Percentiles rank a stretch among this genome's conserved stretches.
Evolutionary conservation across 2,888 invertebrate species (phyloP).

Genomic region (Dexiosoma caninum): DNA sequence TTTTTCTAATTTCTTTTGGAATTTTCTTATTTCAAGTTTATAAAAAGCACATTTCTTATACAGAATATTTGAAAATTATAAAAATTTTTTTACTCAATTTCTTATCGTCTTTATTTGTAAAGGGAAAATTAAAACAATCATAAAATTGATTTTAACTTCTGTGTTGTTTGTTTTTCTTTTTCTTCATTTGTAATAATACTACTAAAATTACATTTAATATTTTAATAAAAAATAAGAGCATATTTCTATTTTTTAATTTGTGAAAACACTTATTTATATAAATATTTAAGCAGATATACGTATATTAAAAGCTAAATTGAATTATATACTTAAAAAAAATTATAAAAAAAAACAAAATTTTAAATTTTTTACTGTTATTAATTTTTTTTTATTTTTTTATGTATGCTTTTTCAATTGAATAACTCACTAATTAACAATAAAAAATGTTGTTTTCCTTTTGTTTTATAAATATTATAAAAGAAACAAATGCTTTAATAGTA

Average conservation of each 20-base stretch:
- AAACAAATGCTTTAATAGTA: slow-evolving; percentile 55
- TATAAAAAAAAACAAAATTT: slow-evolving; percentile 26
- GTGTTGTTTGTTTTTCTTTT: slow-evolving; percentile 18
- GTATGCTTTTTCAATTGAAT: slow-evolving; percentile 38
- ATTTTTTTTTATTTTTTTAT: slow-evolving; percentile 16
- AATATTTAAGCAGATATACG: slow-evolving; percentile 46
- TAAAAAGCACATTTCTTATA: not conserved
- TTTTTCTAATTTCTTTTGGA: not conserved
- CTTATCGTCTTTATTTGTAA: not conserved
- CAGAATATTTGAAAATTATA: not conserved
- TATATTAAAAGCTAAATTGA: slow-evolving; percentile 54
- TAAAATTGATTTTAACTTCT: not conserved
- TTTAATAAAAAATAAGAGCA: slow-evolving; percentile 7
- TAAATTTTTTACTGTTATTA: slow-evolving; percentile 17
- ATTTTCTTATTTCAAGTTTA: not conserved
- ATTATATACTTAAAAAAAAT: slow-evolving; percentile 31
- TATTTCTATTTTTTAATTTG: slow-evolving; percentile 5
- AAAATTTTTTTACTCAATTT: not conserved
- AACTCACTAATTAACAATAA: slow-evolving; percentile 60
- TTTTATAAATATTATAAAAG: slow-evolving; percentile 38
- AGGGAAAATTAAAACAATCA: not conserved
- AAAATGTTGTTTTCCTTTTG: slow-evolving; percentile 16
- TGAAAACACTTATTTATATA: slow-evolving; percentile 48
- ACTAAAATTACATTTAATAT: slow-evolving; percentile 26
- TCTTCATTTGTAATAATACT: slow-evolving; percentile 12